A percentile compares a stretch with the other conserved stretches of the same genome.
Conservation (phyloP, 2,888 invertebrate species). For the Chalcis sispes region DNA sequence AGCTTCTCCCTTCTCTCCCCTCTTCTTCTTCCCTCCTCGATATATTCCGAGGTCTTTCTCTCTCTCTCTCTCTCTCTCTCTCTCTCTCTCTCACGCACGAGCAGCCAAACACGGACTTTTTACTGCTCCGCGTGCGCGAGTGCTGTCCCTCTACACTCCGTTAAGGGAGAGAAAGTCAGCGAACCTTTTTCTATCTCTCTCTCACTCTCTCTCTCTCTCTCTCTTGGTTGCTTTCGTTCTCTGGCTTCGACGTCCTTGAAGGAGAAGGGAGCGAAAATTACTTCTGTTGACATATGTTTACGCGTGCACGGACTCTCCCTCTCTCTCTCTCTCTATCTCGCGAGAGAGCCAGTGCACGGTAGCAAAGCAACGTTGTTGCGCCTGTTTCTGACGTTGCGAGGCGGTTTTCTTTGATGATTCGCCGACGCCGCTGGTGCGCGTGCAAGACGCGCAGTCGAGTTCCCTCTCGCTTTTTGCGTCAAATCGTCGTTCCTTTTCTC, state of each 20-base stretch:
- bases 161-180: constrained; percentile 44
- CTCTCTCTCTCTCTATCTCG: not conserved
- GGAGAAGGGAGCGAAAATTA: constrained; percentile 49
- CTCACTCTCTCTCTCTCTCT: constrained; percentile 8
- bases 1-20: constrained; percentile 18
- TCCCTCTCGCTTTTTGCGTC: not conserved
- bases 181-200: constrained; percentile 10
- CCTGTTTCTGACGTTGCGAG: constrained; percentile 45
- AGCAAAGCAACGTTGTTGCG: too few species aligned
- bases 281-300: constrained; percentile 55
- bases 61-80: not conserved
- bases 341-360: too few species aligned
- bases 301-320: constrained; percentile 10
- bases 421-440: not conserved
- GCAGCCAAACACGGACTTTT: not conserved
- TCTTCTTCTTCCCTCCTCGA: not conserved
- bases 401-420: constrained; percentile 48
- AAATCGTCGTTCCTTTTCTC: constrained; percentile 19
- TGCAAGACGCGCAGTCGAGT: not conserved
- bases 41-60: not conserved
- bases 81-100: not conserved
- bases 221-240: constrained; percentile 2
- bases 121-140: not conserved
- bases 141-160: constrained; percentile 38
- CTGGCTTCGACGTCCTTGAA: constrained; percentile 10